Base-by-base conservation (phyloP, 2,113 vertebrate species). In the Tragelaphus buxtoni region DNA sequence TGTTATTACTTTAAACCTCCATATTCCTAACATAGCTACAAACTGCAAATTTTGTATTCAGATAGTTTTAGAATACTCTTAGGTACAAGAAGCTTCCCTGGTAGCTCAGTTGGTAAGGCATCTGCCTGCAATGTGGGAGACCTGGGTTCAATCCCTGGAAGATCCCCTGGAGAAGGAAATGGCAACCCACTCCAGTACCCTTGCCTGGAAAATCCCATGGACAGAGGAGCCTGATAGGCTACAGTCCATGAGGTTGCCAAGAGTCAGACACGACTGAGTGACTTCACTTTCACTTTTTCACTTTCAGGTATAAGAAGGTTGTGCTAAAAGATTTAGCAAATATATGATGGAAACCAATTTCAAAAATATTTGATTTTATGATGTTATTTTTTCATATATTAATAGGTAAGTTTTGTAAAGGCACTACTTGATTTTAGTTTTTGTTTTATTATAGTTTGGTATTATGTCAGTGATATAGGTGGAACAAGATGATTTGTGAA, bases 341-440 rank as follows among this genome's bases (percentile, higher is more conserved):
- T 88, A 88, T 3, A 32, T 17, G 30, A 47, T 74, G 32, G 84
- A 95, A 94, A 60, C 69, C 92, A 65, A 90, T 96, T 90, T 95
- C 18, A 22, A 63, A 90, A 42, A 86, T 91, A 30, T n/a, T 95
- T n/a, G 95, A 51, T 96, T 95, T 96, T 95, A 79, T 82, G 80
- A 77, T 88, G 55, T 39, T 95, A n/a, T 49, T 88, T 80, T 86
- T 79, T 45, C 17, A 60, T 88, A 11, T 87, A 88, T 91, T 96
- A 93, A 76, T 81, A 95, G 35, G 32, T 88, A 76, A 65, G 53
- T 85, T 92, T 97, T 96, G 28, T 85, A 95, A 95, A 96, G 74
- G 72, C 85, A 26, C 20, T 86, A 56, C n/a, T 72, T 90, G 22
- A 32, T 89, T 95, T 94, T n/a, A 92, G 22, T 81, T 97, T 94